A percentile compares a stretch with the other conserved stretches of the same genome.
Conservation (phyloP, 2,888 invertebrate species). For the Geophilus truncorum region DNA sequence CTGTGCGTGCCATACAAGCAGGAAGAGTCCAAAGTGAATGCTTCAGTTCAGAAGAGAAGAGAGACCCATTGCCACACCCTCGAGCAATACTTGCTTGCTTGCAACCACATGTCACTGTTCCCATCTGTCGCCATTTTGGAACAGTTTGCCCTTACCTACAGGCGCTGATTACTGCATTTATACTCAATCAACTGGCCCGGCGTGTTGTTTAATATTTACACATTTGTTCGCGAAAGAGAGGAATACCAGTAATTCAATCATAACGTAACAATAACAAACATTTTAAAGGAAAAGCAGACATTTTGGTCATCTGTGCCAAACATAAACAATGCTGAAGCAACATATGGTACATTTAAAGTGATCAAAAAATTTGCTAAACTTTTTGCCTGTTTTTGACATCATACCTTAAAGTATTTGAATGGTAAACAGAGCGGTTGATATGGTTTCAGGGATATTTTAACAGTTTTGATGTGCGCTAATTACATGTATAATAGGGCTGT, state of each 20-base stretch:
- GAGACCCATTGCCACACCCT: neutral
- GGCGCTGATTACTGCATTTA: neutral
- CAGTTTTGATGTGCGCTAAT: neutral
- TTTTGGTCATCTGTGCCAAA: neutral
- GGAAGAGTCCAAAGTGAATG: neutral
- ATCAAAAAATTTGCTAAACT: no score
- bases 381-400: neutral
- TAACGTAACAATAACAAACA: no score
- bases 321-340: no score
- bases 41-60: neutral
- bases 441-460: neutral
- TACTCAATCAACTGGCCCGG: neutral
- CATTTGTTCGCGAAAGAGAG: neutral
- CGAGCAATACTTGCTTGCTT: neutral
- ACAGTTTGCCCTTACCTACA: neutral
- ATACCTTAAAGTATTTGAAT: neutral
- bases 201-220: neutral
- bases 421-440: neutral
- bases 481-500: constrained; percentile 12
- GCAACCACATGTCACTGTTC: constrained; percentile 7
- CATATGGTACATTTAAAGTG: no score
- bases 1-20: neutral
- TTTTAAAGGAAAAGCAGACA: no score
- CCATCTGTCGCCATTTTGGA: neutral
- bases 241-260: no score